phyloP scores from a whole-genome alignment of 2,113 vertebrate genomes.

The Bucco capensis region DNA sequence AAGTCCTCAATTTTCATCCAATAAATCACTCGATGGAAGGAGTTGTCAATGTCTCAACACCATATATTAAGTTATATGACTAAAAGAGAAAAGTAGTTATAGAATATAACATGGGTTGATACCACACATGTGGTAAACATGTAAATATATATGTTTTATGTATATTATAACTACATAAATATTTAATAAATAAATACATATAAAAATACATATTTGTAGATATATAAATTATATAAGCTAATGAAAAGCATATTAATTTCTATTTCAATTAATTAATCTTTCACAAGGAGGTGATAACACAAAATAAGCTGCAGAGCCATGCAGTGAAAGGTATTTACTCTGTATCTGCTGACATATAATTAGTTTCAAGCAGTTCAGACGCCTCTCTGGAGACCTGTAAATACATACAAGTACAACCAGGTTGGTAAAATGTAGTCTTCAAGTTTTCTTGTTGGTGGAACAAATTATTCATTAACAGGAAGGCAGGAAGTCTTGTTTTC shows the following conservation, averaged over 20 bases:
- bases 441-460: background rate
- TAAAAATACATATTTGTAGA: too few species aligned
- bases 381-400: background rate
- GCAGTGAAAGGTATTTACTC: background rate
- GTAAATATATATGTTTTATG: background rate
- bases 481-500: background rate
- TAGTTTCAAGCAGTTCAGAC: background rate
- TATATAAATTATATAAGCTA: background rate
- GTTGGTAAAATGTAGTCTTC: background rate
- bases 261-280: background rate
- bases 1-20: background rate
- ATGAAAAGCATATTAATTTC: background rate
- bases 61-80: background rate
- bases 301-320: background rate
- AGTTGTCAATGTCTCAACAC: background rate
- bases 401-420: background rate
- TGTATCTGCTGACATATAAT: background rate
- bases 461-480: conserved; percentile 21
- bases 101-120: background rate
- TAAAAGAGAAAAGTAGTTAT: background rate
- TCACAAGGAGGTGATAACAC: background rate
- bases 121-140: background rate
- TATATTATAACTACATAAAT: too few species aligned
- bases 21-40: background rate
- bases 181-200: too few species aligned